Percentiles rank a stretch among this genome's conserved stretches.
phyloP scores from a whole-genome alignment of 2,888 invertebrate species.

The Stenurella melanura region DNA sequence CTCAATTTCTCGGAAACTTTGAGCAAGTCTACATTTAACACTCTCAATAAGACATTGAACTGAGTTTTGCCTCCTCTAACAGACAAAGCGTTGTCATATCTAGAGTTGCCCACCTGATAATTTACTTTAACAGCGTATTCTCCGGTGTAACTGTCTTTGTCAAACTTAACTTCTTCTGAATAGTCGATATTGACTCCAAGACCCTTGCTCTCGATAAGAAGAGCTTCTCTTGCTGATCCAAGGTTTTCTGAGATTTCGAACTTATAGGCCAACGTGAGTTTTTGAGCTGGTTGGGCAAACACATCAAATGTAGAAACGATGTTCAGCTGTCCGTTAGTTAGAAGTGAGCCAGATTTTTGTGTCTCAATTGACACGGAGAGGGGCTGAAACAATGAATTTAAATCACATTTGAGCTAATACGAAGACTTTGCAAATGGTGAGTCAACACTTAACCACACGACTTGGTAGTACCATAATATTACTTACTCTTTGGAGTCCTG shows the following conservation, averaged over 20 bases:
- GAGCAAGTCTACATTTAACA: conserved; percentile 75
- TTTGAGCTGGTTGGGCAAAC: conserved; percentile 77
- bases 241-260: background rate
- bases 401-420: background rate
- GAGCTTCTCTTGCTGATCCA: conserved; percentile 10
- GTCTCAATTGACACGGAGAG: conserved; percentile 53
- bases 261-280: conserved; percentile 73
- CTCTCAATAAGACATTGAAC: conserved; percentile 64
- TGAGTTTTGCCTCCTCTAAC: conserved; percentile 59
- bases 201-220: conserved; percentile 73
- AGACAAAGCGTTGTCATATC: conserved; percentile 59
- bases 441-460: too few relatives aligned
- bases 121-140: conserved; percentile 53
- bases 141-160: conserved; percentile 49
- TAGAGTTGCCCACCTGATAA: conserved; percentile 60
- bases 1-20: conserved; percentile 74
- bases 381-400: conserved; percentile 51
- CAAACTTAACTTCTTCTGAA: conserved; percentile 54
- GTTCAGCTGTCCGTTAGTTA: conserved; percentile 73
- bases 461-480: background rate
- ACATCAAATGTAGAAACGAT: conserved; percentile 75
- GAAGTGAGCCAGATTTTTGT: conserved; percentile 46
- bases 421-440: background rate
- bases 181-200: conserved; percentile 64
- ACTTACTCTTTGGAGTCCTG: conserved; percentile 76